Evolutionary conservation across 2,113 vertebrate genomes (phyloP).

Genomic region (Nycticorax nycticorax): DNA sequence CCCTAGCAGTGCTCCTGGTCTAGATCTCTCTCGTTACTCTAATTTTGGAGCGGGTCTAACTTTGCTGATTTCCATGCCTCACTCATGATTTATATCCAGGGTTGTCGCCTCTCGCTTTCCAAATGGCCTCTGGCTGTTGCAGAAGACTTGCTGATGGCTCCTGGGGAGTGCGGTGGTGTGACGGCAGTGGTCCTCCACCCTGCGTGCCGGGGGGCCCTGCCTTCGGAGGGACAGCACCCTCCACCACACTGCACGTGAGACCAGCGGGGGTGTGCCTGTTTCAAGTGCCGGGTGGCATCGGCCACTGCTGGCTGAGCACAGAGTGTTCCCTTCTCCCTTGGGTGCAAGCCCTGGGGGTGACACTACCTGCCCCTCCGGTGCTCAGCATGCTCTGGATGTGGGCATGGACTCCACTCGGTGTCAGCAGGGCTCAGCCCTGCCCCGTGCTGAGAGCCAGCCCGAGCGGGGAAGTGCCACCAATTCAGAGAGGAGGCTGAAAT

Average conservation of each 20-base stretch:
- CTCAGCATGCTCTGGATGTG: rapidly evolving
- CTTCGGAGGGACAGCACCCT: not conserved
- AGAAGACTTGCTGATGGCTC: not conserved
- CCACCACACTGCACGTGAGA: not conserved
- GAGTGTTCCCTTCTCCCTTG: not conserved
- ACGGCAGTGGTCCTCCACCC: not conserved
- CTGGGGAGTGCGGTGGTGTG: rapidly evolving
- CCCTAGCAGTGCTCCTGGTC: not conserved
- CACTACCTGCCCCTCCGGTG: not conserved
- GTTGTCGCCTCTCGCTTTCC: rapidly evolving
- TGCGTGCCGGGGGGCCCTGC: rapidly evolving
- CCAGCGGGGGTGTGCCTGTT: rapidly evolving
- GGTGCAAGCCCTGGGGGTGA: not conserved
- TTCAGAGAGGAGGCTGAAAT: not conserved
- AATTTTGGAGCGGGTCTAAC: not conserved
- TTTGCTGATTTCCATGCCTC: not conserved
- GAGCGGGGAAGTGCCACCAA: too few relatives aligned
- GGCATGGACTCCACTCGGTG: rapidly evolving
- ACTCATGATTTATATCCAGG: not conserved
- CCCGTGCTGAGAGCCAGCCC: not conserved
- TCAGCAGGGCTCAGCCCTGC: not conserved
- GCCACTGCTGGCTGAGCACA: not conserved
- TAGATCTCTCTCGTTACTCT: not conserved
- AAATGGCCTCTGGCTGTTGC: not conserved
- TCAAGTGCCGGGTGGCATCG: not conserved